Evolutionary conservation across 2,113 vertebrate genomes (phyloP), one percentile per base, ranked within the genome.

Genomic region (Polypterus bichir): DNA sequence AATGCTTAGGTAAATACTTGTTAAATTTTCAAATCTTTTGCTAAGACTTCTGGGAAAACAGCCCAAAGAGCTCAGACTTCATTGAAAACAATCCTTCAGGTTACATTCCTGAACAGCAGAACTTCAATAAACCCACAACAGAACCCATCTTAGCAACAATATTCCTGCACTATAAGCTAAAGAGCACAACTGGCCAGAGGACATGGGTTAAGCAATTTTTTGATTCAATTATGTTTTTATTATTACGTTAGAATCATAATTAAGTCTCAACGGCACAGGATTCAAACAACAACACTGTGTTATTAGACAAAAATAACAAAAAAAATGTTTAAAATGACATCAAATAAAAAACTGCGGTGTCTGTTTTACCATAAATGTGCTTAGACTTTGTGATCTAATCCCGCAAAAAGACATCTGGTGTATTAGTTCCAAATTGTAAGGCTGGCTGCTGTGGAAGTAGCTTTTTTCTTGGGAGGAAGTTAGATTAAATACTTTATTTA

Each of bases 401-500:
- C 77, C 68, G 64, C 71, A 63, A 66, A 27, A 74, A 69, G 70
- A 83, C 84, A 85, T 84, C 79, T 86, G 84, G 70, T 81, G 74
- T 76, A 73, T 61, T 73, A 78, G 71, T 82, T 70, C 66, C 71
- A 64, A 72, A 69, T 68, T 67, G 72, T 73, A 69, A 5, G 64
- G 73, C 77, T 71, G 74, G 67, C 72, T 66, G 77, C 76, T 74
- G 69, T 77, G 79, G 80, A 82, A 82, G 27, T 27, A 27, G 27
- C 27, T 27, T 27, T 27, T 46, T 49, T 3, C 54, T 59, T 74
- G 74, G 27, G 75, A 57, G 66, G 73, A 48, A 5, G 68, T 70
- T 55, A 73, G 71, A 79, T 78, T 76, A 75, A 79, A 79, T 75
- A 73, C 79, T 78, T 77, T 80, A 78, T 82, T 82, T 77, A 78